phyloP scores from a whole-genome alignment of 2,888 invertebrate species.

The Troides aeacus region DNA sequence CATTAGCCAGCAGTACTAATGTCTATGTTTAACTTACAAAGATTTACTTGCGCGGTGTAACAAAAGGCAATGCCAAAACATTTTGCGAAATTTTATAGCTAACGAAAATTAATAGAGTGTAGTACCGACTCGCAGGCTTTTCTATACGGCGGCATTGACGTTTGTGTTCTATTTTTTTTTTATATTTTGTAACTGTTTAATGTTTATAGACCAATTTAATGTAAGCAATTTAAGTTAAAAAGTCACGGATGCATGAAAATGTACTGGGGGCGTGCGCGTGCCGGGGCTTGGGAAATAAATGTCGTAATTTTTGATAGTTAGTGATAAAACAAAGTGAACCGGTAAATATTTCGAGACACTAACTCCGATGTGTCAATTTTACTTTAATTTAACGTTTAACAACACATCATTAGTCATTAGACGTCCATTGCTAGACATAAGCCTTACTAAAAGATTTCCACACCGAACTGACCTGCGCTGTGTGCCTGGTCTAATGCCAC shows the following conservation, averaged over 20 bases:
- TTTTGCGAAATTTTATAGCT: conserved; percentile 60
- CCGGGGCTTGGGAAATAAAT: conserved; percentile 42
- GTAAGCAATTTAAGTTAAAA: conserved; percentile 51
- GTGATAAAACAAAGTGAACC: conserved; percentile 32
- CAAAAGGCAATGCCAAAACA: conserved; percentile 31
- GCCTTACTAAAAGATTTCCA: no score
- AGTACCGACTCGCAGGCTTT: conserved; percentile 49
- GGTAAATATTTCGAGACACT: conserved; percentile 38
- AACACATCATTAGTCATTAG: not conserved
- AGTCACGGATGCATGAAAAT: conserved; percentile 63
- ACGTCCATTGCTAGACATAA: no score
- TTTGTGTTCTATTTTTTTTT: conserved; percentile 35
- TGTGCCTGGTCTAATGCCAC: no score
- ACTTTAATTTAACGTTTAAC: not conserved
- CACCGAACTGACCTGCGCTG: no score
- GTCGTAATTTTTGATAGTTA: conserved; percentile 44
- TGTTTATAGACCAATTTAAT: conserved; percentile 49
- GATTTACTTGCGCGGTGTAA: conserved; percentile 29
- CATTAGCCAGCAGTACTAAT: conserved; percentile 6
- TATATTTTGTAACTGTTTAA: conserved; percentile 26
- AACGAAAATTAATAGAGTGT: conserved; percentile 55
- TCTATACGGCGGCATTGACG: conserved; percentile 66
- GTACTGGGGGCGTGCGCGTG: conserved; percentile 46
- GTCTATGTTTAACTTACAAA: not conserved
- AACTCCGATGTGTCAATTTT: not conserved